Conservation (phyloP, 1,140 invertebrate genomes). For the Hyphantria cunea region DNA sequence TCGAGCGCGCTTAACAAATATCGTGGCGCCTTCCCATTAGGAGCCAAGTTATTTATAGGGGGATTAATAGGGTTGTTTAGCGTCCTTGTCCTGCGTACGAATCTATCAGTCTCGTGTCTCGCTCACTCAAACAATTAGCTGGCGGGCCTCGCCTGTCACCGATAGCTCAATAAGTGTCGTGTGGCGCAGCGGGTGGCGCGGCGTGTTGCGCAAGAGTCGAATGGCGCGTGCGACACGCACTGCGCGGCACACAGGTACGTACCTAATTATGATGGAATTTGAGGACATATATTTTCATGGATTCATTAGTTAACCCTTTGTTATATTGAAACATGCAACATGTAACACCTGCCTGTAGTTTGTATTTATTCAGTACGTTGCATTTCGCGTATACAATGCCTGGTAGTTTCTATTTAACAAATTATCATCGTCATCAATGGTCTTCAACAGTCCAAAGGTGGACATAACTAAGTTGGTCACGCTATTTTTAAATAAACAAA, state of each 20-base stretch:
- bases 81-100: constrained; percentile 31
- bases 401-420: no score
- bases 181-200: constrained; percentile 31
- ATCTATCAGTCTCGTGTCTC: constrained; percentile 16
- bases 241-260: background rate
- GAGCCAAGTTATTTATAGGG: constrained; percentile 53
- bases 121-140: constrained; percentile 47
- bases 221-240: constrained; percentile 31
- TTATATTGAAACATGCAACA: no score
- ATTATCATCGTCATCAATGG: no score
- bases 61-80: constrained; percentile 36
- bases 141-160: constrained; percentile 37
- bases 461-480: no score
- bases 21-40: constrained; percentile 52
- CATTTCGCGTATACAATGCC: no score
- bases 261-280: no score
- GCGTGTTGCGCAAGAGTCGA: constrained; percentile 38
- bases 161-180: constrained; percentile 51
- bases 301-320: no score
- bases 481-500: no score
- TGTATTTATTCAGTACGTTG: no score
- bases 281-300: no score
- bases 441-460: no score
- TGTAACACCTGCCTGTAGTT: no score
- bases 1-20: constrained; percentile 31